These are phyloP conservation scores for Halcyon chelicuti DNA, from an alignment of 2,797 vertebrate species.

Conservation along the genomic window DNA sequence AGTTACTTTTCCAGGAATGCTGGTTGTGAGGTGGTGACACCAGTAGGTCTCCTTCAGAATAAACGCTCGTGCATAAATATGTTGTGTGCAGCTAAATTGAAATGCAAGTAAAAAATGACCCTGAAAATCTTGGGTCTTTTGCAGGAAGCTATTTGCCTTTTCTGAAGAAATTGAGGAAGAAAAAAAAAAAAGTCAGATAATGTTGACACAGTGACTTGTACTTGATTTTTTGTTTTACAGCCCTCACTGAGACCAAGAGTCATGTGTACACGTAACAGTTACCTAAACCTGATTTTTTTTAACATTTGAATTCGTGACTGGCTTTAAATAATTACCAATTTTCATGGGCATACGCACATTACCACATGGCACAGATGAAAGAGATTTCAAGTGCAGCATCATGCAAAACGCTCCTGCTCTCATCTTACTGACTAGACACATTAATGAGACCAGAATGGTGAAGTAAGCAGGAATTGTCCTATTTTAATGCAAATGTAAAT, in stretches of 20 bases:
- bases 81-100: background rate
- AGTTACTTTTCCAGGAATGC: background rate
- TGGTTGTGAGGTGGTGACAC: background rate
- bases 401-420: background rate
- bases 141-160: background rate
- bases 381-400: background rate
- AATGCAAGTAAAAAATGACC: background rate
- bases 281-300: background rate
- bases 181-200: background rate
- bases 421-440: background rate
- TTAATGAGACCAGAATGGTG: background rate
- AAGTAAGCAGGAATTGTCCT: background rate
- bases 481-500: background rate
- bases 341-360: background rate
- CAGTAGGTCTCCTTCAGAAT: background rate
- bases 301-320: background rate
- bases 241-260: background rate
- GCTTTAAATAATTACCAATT: background rate
- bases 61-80: fast-evolving
- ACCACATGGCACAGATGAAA: background rate
- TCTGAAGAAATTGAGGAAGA: background rate
- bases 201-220: background rate
- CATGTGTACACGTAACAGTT: background rate
- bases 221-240: background rate
- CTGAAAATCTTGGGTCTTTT: background rate